Conservation (phyloP, 92 coral and sea anemone genomes). For the Galaxea fascicularis region DNA sequence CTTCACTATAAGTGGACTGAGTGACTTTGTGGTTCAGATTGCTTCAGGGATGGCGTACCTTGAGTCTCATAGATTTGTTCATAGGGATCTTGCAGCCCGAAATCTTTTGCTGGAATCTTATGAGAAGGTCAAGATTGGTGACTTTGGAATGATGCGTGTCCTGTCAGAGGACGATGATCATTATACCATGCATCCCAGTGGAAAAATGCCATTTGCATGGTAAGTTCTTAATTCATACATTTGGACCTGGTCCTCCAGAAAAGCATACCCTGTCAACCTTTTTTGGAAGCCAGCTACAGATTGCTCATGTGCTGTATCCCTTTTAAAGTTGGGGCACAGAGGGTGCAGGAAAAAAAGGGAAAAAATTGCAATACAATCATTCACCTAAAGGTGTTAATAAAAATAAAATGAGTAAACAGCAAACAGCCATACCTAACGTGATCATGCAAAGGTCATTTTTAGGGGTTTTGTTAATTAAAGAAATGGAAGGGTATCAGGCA, state of each 20-base stretch:
- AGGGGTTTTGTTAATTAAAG: too few species aligned
- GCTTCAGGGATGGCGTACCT: constrained; percentile 98
- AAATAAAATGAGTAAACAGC: too few species aligned
- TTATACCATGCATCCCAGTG: constrained; percentile 92
- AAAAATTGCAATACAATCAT: too few species aligned
- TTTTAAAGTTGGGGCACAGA: too few species aligned
- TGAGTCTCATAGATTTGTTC: constrained; percentile 92
- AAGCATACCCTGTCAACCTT: background rate
- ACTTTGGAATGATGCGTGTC: constrained; percentile 95
- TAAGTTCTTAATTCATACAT: constrained; percentile 27
- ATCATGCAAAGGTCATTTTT: too few species aligned
- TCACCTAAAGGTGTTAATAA: too few species aligned
- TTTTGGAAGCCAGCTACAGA: background rate
- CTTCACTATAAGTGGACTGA: constrained; percentile 74
- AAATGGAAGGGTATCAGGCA: too few species aligned
- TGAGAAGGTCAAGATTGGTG: constrained; percentile 95
- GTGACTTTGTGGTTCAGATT: constrained; percentile 91
- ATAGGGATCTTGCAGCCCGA: constrained; percentile 94
- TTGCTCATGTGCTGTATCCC: too few species aligned
- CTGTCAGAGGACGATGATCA: constrained; percentile 86
- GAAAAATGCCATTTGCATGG: constrained; percentile 98
- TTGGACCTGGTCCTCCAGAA: background rate
- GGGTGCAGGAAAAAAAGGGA: too few species aligned
- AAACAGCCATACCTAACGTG: too few species aligned
- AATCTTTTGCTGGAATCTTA: constrained; percentile 86